Evolutionary conservation across 2,888 invertebrate genomes (phyloP).

Genomic region (Rhimphoctona megacephalus): DNA sequence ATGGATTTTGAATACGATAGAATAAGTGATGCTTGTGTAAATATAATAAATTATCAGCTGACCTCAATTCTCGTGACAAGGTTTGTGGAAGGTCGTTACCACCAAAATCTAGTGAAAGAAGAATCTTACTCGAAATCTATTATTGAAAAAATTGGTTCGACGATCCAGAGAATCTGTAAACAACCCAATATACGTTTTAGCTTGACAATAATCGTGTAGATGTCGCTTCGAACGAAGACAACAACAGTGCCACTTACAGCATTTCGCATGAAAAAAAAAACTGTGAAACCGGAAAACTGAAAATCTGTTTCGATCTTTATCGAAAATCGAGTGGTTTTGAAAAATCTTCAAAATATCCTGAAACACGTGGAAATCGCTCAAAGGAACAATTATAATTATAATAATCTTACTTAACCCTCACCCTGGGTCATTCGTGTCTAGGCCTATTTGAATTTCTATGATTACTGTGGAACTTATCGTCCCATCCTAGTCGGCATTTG

Average conservation of each 20-base stretch:
- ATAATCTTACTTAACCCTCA: no score
- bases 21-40: not conserved
- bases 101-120: not conserved
- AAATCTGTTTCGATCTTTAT: not conserved
- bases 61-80: constrained; percentile 1
- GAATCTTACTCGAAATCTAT: not conserved
- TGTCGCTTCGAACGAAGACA: not conserved
- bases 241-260: not conserved
- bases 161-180: not conserved
- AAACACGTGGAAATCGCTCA: no score
- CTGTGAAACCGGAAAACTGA: not conserved
- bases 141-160: not conserved
- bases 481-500: no score
- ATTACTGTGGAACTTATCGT: no score
- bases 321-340: no score
- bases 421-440: no score
- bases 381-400: no score
- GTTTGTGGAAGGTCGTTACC: not conserved
- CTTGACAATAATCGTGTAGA: not conserved
- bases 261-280: not conserved
- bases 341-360: no score
- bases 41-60: constrained; percentile 1
- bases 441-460: no score
- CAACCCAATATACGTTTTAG: not conserved
- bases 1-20: not conserved